phyloP scores from a whole-genome alignment of 1,140 invertebrate genomes.

The Papilio aristodemus region DNA sequence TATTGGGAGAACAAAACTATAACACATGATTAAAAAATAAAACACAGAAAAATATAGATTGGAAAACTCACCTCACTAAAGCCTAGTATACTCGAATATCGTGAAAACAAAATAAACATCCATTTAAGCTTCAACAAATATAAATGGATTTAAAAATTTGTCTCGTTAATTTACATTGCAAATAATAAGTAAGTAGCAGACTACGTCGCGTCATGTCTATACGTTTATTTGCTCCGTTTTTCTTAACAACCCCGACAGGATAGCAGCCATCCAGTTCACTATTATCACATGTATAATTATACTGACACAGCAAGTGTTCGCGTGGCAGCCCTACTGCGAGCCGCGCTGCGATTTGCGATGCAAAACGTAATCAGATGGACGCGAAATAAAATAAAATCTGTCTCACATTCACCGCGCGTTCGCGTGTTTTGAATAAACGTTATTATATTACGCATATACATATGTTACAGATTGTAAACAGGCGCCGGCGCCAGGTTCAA shows the following conservation, averaged over 20 bases:
- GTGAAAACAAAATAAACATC: no score
- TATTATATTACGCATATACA: conserved; percentile 19
- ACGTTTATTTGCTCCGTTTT: not conserved
- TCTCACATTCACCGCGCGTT: conserved; percentile 4
- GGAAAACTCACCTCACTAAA: no score
- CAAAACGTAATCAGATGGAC: not conserved
- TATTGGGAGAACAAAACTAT: no score
- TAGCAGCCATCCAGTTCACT: not conserved
- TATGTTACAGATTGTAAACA: conserved; percentile 9
- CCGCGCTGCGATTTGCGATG: not conserved
- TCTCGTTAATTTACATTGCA: not conserved
- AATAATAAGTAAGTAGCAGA: not conserved
- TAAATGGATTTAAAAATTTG: conserved; percentile 9
- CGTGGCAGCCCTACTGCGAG: not conserved
- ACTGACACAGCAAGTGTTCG: conserved; percentile 2
- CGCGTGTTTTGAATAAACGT: conserved; percentile 14
- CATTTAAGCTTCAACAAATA: not conserved
- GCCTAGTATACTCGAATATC: no score
- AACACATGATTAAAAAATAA: no score
- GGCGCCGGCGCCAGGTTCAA: conserved; percentile 9
- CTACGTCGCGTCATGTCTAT: not conserved
- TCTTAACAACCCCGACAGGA: not conserved
- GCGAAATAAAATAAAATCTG: not conserved
- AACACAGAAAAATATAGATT: no score
- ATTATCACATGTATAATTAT: conserved; percentile 8